Evolutionary conservation across 2,113 vertebrate genomes (phyloP).

Genomic region (Odobenus rosmarus): DNA sequence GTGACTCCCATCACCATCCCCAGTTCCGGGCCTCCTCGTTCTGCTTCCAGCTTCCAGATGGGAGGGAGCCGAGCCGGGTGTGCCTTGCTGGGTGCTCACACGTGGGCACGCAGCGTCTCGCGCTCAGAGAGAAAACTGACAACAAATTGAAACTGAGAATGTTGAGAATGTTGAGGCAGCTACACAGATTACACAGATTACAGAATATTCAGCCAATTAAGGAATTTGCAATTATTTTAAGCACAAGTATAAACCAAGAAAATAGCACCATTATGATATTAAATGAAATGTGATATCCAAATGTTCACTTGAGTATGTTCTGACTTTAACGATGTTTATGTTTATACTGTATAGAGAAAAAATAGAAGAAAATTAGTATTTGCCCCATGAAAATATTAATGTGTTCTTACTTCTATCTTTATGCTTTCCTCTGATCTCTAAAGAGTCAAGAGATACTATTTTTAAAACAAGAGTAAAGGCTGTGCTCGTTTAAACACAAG

Average conservation of each 20-base stretch:
- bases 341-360: background rate
- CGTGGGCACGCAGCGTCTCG: fast-evolving
- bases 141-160: background rate
- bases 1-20: fast-evolving
- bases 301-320: background rate
- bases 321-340: background rate
- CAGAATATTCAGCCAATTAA: background rate
- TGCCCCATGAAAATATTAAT: background rate
- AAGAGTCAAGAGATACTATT: background rate
- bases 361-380: fast-evolving
- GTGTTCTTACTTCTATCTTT: background rate
- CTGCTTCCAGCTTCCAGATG: fast-evolving
- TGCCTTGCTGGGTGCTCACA: fast-evolving
- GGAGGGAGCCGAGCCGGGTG: fast-evolving
- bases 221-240: background rate
- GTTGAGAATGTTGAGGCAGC: fast-evolving
- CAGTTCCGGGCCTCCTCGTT: fast-evolving
- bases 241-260: background rate
- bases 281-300: background rate
- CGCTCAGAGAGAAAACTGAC: fast-evolving
- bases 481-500: background rate
- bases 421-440: background rate
- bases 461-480: background rate
- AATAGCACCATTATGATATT: fast-evolving
- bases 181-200: background rate